phyloP scores from a whole-genome alignment of 2,797 vertebrate species.

The Hylomyscus alleni region DNA sequence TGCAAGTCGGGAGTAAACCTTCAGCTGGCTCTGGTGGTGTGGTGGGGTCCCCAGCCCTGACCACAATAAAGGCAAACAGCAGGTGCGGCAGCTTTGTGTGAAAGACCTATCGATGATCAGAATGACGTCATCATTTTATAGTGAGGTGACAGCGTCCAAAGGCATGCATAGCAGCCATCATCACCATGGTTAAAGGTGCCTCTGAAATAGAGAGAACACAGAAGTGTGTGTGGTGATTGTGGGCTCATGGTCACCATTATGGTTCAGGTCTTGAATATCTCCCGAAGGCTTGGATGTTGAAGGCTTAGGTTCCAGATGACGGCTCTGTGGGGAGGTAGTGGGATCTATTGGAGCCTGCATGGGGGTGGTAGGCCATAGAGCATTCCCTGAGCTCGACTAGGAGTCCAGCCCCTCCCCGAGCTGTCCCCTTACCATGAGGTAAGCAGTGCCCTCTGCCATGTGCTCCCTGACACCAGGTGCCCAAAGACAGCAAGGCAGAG shows the following conservation, averaged over 20 bases:
- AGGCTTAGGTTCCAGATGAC: not conserved
- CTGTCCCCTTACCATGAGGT: not conserved
- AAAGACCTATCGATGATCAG: not conserved
- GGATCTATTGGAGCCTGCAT: not conserved
- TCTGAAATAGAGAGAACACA: not conserved
- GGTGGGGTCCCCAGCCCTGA: not conserved
- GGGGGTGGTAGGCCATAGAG: not conserved
- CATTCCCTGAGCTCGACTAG: not conserved
- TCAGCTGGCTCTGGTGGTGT: no score
- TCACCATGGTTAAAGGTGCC: not conserved
- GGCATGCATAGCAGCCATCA: not conserved
- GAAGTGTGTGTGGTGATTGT: rapidly evolving
- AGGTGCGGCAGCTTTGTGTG: not conserved
- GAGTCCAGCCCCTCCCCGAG: not conserved
- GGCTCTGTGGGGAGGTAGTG: not conserved
- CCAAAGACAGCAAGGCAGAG: no score
- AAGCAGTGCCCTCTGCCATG: not conserved
- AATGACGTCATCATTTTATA: not conserved
- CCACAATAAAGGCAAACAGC: rapidly evolving
- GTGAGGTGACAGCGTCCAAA: not conserved
- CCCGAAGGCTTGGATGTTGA: not conserved
- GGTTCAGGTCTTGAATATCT: not conserved
- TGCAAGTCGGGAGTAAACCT: not conserved
- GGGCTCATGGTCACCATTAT: not conserved
- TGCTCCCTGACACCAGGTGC: not conserved